phyloP scores from a whole-genome alignment of 2,797 vertebrate species.

The Podarcis lilfordi region DNA sequence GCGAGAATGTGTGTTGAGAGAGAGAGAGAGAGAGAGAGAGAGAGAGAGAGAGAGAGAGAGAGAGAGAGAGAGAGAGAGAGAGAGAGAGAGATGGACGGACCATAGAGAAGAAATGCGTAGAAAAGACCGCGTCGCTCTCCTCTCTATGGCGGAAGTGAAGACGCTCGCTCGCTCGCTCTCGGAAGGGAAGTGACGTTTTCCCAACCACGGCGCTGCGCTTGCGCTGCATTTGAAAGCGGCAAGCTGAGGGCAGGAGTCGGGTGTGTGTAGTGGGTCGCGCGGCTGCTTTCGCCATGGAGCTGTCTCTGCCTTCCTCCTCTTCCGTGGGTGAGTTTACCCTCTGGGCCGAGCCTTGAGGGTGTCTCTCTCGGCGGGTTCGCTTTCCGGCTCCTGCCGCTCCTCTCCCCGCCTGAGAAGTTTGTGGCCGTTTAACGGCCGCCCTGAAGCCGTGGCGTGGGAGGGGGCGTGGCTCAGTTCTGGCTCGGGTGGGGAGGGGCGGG shows the following conservation, averaged over 20 bases:
- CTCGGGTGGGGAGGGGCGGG: not conserved
- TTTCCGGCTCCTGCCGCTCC: not conserved
- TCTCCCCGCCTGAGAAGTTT: not conserved
- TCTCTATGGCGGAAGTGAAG: not conserved
- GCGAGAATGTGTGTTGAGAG: not conserved
- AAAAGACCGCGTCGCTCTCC: not conserved
- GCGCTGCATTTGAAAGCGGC: slow-evolving; percentile 68
- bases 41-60: no score
- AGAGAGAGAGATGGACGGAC: not conserved
- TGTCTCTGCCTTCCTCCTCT: slow-evolving; percentile 40
- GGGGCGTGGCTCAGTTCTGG: no score
- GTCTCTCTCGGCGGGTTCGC: not conserved
- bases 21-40: no score
- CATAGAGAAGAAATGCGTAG: not conserved
- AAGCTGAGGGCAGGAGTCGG: not conserved
- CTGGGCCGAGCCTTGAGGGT: not conserved
- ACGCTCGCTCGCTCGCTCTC: rapidly evolving
- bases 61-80: no score
- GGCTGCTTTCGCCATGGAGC: slow-evolving; percentile 72
- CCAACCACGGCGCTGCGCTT: slow-evolving; percentile 26
- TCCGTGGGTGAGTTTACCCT: slow-evolving; percentile 58
- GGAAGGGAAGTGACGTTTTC: slow-evolving; percentile 68
- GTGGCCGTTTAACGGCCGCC: not conserved
- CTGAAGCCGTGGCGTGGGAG: no score
- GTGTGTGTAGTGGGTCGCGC: rapidly evolving